These are phyloP conservation scores for Cercopithecus petaurista DNA, from an alignment of 2,797 vertebrate species.

Conservation along the genomic window DNA sequence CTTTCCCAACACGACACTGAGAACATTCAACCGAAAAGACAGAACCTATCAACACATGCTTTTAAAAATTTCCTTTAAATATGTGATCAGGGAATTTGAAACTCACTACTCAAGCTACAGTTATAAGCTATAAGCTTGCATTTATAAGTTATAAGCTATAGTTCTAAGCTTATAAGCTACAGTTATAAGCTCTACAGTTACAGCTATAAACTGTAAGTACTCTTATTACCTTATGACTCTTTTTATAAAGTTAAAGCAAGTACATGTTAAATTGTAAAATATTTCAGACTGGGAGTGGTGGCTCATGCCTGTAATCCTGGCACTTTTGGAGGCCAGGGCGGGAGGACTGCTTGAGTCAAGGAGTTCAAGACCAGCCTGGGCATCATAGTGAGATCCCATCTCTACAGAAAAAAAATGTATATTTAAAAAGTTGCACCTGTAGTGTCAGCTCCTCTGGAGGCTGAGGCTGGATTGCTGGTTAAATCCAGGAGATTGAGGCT, in stretches of 20 bases:
- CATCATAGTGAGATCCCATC: neutral
- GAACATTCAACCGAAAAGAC: neutral
- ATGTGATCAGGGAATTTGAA: neutral
- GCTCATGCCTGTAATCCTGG: neutral
- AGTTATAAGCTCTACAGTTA: too few relatives aligned
- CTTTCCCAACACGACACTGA: neutral
- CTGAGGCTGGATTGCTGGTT: neutral
- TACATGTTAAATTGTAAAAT: neutral
- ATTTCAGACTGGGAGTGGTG: neutral
- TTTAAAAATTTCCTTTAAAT: neutral
- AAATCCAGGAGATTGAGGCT: neutral
- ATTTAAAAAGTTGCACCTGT: neutral
- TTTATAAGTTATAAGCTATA: too few relatives aligned
- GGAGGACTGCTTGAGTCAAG: neutral
- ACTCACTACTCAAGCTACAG: neutral
- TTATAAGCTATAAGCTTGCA: neutral
- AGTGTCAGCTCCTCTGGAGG: neutral
- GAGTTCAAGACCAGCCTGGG: neutral
- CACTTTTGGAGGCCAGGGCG: neutral
- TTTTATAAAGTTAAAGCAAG: neutral
- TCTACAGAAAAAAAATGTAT: neutral
- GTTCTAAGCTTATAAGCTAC: too few relatives aligned
- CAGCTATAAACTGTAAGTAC: too few relatives aligned
- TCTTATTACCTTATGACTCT: too few relatives aligned
- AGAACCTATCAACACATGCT: neutral